phyloP scores from a whole-genome alignment of 1,140 invertebrate species.

The Saccostrea echinata region DNA sequence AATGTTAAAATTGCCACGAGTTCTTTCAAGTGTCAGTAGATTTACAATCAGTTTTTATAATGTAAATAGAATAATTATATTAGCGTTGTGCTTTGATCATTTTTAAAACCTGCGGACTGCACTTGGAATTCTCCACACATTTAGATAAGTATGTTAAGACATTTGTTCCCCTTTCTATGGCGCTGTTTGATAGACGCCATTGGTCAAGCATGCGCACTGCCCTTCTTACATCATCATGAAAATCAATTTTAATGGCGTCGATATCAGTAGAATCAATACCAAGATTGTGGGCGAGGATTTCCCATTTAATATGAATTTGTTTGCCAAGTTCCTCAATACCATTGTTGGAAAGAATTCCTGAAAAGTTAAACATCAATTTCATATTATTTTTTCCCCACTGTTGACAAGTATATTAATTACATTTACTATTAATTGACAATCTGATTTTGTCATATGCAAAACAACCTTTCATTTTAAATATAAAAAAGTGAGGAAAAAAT shows the following conservation, averaged over 20 bases:
- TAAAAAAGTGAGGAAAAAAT: no score
- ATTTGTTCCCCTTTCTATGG: neutral
- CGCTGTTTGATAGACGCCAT: neutral
- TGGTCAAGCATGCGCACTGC: conserved; percentile 19
- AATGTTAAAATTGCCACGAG: no score
- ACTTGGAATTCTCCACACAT: neutral
- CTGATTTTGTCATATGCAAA: neutral
- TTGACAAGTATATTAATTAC: no score
- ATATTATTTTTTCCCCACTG: neutral
- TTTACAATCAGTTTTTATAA: no score
- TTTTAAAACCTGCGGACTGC: neutral
- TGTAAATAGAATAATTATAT: no score
- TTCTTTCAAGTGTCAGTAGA: no score
- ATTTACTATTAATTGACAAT: neutral
- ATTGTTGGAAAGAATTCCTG: conserved; percentile 18
- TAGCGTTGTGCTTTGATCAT: neutral
- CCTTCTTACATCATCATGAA: neutral
- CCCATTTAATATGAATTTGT: neutral
- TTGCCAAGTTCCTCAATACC: neutral
- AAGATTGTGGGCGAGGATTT: neutral
- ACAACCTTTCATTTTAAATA: neutral
- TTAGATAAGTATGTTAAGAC: neutral
- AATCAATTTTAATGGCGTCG: conserved; percentile 28
- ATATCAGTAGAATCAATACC: neutral
- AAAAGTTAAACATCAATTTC: neutral